Base-by-base conservation (phyloP, 2,113 vertebrate species). In the Etheostoma spectabile region DNA sequence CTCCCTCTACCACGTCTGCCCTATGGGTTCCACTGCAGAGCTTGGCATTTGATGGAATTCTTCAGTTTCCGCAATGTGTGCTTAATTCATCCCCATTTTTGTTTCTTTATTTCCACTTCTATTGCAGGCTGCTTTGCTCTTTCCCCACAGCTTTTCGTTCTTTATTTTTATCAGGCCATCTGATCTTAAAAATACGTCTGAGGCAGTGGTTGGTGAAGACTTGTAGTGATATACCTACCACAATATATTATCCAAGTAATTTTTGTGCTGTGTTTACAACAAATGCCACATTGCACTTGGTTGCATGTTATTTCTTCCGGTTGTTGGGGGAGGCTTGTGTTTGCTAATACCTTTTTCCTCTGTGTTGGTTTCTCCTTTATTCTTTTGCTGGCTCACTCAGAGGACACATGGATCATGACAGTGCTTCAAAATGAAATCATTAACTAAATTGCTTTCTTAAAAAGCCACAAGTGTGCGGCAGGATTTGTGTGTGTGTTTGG, bases 401-500 rank as follows among this genome's bases (percentile, higher is more conserved):
- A 79, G 52, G 70, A 93, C 80, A 79, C 90, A 86, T 88, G 89
- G 91, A 93, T 92, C 91, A 89, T 87, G 90, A 93, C 90, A 91
- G 84, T 79, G 86, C 90, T 90, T 93, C 89, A 87, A 93, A 94
- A 94, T 94, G 92, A 95, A 95, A 95, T 94, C 92, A 95, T 93
- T 92, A 94, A 90, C 93, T 91, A 93, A 95, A 94, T 93, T 93
- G 93, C 93, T 94, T 93, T 94, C 90, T 94, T 94, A 88, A 89
- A 92, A 92, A 92, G 84, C 91, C 93, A 81, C 89, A 93, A 95
- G 91, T 92, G 92, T 94, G 91, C 80, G 59, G 88, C 90, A 85
- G 89, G 82, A 89, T 79, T 87, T 92, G 91, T 91, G 80, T 78
- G 77, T 93, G 89, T 93, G 83, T 84, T 91, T 95, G 94, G 93